Conservation (phyloP, 1,140 invertebrate genomes). For the Lerema accius region DNA sequence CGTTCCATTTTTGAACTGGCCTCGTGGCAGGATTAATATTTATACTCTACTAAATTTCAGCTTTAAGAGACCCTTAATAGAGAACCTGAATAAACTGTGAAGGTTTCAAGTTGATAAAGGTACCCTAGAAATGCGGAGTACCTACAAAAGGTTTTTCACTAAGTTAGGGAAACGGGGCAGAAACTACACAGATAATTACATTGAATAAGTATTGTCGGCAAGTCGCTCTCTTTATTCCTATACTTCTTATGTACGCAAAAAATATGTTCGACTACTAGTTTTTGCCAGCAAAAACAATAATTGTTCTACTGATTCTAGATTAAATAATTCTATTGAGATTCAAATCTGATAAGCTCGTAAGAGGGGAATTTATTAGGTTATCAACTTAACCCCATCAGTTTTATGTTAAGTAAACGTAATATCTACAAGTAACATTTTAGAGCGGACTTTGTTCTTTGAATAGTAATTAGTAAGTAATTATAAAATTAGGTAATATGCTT, state of each 20-base stretch:
- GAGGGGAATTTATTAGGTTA: conserved; percentile 29
- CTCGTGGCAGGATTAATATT: too few relatives aligned
- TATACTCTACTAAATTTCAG: too few relatives aligned
- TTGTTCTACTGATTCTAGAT: conserved; percentile 31
- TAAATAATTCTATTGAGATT: conserved; percentile 30
- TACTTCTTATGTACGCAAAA: conserved; percentile 24
- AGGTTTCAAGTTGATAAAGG: too few relatives aligned
- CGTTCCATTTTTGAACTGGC: too few relatives aligned
- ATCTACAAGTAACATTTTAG: conserved; percentile 1
- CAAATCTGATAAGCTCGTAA: conserved; percentile 28
- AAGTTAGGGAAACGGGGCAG: conserved; percentile 3
- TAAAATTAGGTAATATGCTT: too few relatives aligned
- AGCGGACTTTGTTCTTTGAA: conserved; percentile 13
- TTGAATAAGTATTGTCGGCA: conserved; percentile 28
- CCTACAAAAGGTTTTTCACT: conserved; percentile 7
- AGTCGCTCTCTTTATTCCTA: conserved; percentile 24
- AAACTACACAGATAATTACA: conserved; percentile 24
- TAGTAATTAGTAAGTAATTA: conserved; percentile 6
- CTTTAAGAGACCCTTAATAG: too few relatives aligned
- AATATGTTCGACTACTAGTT: conserved; percentile 29
- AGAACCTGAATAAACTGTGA: too few relatives aligned
- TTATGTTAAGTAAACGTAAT: conserved; percentile 19
- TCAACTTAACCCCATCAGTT: conserved; percentile 25
- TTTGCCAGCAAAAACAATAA: conserved; percentile 32
- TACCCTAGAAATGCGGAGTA: too few relatives aligned